These are phyloP conservation scores for Drosophila subobscura DNA, from an alignment of 1,140 invertebrate genomes.

Conservation along the genomic window DNA sequence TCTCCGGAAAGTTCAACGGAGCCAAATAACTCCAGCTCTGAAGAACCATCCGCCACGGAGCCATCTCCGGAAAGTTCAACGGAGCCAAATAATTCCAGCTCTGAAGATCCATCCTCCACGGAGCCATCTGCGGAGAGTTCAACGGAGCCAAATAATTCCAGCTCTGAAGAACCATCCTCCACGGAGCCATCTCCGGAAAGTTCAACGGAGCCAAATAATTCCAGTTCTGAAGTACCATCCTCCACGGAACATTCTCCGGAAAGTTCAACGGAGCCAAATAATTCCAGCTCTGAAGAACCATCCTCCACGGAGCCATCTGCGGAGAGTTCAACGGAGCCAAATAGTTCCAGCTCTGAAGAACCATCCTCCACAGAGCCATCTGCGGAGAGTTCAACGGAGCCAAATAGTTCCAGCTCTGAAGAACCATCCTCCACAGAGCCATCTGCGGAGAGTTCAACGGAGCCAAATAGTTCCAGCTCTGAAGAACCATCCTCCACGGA, in stretches of 20 bases:
- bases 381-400: conserved; percentile 2
- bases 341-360: not conserved
- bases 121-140: conserved; percentile 2
- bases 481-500: conserved; percentile 1
- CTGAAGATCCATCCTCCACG: not conserved
- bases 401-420: not conserved
- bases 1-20: too few species aligned
- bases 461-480: not conserved
- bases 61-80: conserved; percentile 3
- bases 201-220: not conserved
- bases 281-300: conserved; percentile 2
- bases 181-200: not conserved
- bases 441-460: not conserved
- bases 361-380: not conserved
- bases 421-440: not conserved
- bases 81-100: not conserved
- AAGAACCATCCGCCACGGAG: not conserved
- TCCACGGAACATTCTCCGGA: not conserved
- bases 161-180: not conserved
- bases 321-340: too few species aligned
- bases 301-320: not conserved
- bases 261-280: conserved; percentile 6
- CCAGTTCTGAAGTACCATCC: not conserved
- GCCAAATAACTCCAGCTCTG: not conserved
- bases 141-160: not conserved